Evolutionary conservation across 2,113 vertebrate species (phyloP).

Genomic region (Candoia aspera): DNA sequence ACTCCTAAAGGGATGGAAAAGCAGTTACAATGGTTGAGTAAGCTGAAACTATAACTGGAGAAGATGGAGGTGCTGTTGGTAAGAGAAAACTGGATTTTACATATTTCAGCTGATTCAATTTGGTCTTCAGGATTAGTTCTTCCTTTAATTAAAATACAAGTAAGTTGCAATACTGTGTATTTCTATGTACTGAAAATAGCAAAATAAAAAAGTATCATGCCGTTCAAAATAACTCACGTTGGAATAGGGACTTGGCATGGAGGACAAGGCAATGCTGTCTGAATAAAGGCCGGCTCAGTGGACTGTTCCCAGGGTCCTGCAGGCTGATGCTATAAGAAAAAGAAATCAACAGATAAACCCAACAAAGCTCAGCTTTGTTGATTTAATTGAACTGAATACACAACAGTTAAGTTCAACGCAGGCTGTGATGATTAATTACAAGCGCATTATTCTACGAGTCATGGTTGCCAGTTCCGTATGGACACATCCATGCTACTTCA

Average conservation of each 20-base stretch:
- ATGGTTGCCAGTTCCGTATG: neutral
- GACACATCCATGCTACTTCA: neutral
- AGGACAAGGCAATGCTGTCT: slow-evolving; percentile 86
- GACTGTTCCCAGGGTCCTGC: slow-evolving; percentile 92
- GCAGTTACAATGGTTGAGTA: neutral
- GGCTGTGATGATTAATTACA: neutral
- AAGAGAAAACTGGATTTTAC: neutral
- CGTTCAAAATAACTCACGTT: slow-evolving; percentile 74
- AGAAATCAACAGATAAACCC: slow-evolving; percentile 10
- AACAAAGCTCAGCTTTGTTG: neutral
- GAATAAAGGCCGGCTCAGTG: slow-evolving; percentile 82
- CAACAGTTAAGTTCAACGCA: neutral
- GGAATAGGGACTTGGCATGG: slow-evolving; percentile 86
- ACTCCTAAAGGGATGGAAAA: neutral
- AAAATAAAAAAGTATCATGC: neutral
- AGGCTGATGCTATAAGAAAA: slow-evolving; percentile 77
- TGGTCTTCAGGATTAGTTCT: neutral
- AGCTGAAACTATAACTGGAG: neutral
- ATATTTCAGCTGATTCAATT: neutral
- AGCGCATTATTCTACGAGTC: neutral
- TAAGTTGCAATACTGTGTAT: neutral
- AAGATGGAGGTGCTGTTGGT: neutral
- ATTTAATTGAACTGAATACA: neutral
- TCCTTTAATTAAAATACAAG: neutral
- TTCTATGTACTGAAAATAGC: neutral